These are phyloP conservation scores for Agelas oroides DNA, from an alignment of 37 sponge, comb jelly and placozoan genomes.

Conservation along the genomic window DNA sequence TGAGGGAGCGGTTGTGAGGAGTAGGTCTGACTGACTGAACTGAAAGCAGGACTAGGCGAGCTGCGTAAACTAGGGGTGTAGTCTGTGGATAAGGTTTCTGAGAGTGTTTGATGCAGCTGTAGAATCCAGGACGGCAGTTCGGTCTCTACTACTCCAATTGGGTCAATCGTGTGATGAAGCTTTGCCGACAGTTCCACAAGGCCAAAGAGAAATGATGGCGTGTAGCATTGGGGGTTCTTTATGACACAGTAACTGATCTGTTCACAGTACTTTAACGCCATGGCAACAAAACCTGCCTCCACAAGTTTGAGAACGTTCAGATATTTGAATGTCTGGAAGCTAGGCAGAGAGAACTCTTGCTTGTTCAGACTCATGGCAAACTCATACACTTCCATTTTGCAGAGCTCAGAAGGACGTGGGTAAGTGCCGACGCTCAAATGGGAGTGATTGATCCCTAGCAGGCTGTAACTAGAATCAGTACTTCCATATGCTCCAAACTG, in stretches of 20 bases:
- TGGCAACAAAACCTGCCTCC: conserved; percentile 52
- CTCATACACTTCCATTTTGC: conserved; percentile 71
- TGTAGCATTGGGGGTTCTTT: conserved; percentile 17
- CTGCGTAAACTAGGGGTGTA: conserved; percentile 31
- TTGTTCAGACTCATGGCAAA: conserved; percentile 76
- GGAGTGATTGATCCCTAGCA: conserved; percentile 65
- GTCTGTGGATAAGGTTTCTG: conserved; percentile 5
- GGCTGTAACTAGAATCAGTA: conserved; percentile 42
- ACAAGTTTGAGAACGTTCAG: conserved; percentile 51
- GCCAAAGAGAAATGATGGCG: conserved; percentile 23
- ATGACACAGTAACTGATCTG: conserved; percentile 31
- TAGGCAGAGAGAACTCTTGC: conserved; percentile 50
- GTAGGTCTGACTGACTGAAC: conserved; percentile 60
- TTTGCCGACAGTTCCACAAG: conserved; percentile 47
- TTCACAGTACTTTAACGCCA: conserved; percentile 77
- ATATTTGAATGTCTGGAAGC: conserved; percentile 75
- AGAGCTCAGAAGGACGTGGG: conserved; percentile 42
- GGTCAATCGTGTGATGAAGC: conserved; percentile 44
- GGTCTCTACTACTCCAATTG: conserved; percentile 57
- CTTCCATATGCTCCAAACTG: conserved; percentile 55
- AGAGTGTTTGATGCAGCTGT: conserved; percentile 26
- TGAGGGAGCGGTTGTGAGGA: not conserved
- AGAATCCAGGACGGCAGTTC: conserved; percentile 74
- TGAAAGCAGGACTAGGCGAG: conserved; percentile 37
- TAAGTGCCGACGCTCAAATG: not conserved